Conservation (phyloP, 2,113 vertebrate species). For the Austrofundulus limnaeus region DNA sequence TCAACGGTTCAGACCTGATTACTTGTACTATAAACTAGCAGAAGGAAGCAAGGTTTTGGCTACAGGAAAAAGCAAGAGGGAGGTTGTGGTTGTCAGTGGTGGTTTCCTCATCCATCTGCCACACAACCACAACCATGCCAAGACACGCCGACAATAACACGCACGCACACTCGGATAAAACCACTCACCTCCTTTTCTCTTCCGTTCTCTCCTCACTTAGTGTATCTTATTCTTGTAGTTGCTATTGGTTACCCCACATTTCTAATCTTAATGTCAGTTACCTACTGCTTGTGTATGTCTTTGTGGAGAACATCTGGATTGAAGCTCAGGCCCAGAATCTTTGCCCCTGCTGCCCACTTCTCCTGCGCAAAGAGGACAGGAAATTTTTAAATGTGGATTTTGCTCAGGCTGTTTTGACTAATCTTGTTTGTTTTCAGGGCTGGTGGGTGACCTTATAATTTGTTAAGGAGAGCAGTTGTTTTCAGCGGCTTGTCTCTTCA, state of each 20-base stretch:
- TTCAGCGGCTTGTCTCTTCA: slow-evolving; percentile 38
- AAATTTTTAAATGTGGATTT: neutral
- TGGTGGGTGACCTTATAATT: slow-evolving; percentile 32
- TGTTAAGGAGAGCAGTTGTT: slow-evolving; percentile 41
- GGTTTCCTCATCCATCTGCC: slow-evolving; percentile 65
- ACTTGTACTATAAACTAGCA: slow-evolving; percentile 20
- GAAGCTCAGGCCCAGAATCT: slow-evolving; percentile 27
- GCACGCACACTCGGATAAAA: slow-evolving; percentile 34
- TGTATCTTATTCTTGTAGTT: slow-evolving; percentile 69
- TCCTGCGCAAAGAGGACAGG: neutral
- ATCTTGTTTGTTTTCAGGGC: slow-evolving; percentile 21
- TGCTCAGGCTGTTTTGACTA: slow-evolving; percentile 13
- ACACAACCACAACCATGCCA: slow-evolving; percentile 60
- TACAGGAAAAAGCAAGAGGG: slow-evolving; percentile 47
- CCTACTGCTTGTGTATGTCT: slow-evolving; percentile 67
- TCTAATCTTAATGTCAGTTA: slow-evolving; percentile 72
- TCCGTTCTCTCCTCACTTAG: slow-evolving; percentile 28
- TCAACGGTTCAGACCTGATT: slow-evolving; percentile 2
- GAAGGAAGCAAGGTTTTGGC: slow-evolving; percentile 30
- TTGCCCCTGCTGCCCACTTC: slow-evolving; percentile 19
- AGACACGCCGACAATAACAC: slow-evolving; percentile 31
- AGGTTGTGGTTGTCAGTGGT: slow-evolving; percentile 58
- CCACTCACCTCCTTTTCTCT: slow-evolving; percentile 38
- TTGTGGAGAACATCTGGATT: slow-evolving; percentile 39
- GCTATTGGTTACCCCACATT: slow-evolving; percentile 76